Conservation (phyloP, 2,888 invertebrate genomes). For the Monoplex corrugatus region DNA sequence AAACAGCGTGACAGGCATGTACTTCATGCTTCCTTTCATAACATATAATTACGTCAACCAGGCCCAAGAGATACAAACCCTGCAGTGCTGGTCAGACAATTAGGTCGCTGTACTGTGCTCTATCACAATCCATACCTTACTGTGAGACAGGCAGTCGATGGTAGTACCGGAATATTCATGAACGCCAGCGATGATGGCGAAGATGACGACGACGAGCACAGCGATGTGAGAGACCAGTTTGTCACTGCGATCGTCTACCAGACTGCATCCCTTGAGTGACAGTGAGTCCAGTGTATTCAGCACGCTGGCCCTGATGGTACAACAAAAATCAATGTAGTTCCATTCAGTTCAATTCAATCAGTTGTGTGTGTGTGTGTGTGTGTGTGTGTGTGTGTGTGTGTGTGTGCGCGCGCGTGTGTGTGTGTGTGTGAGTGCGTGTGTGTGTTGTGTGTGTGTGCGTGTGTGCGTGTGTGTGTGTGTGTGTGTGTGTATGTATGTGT, state of each 20-base stretch:
- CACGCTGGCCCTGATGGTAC: not conserved
- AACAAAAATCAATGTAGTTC: not conserved
- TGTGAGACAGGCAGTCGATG: conserved; percentile 6
- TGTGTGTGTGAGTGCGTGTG: not conserved
- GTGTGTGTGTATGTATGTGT: not conserved
- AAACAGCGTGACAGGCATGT: no score
- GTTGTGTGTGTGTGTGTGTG: not conserved
- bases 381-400: not conserved
- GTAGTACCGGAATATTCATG: conserved; percentile 14
- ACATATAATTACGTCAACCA: no score
- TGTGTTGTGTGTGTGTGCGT: not conserved
- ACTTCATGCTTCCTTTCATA: no score
- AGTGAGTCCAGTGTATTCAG: not conserved
- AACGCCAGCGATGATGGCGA: conserved; percentile 19
- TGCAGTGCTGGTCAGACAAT: not conserved
- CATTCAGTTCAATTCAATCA: no score
- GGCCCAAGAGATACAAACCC: no score
- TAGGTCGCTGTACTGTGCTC: not conserved
- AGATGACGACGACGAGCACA: conserved; percentile 9
- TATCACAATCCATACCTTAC: not conserved
- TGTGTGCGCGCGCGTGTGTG: not conserved
- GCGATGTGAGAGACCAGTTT: not conserved
- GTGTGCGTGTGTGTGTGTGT: not conserved
- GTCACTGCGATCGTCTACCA: conserved; percentile 12
- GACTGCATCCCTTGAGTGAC: not conserved